Evolutionary conservation across 1,140 invertebrate genomes (phyloP), one percentile per base, ranked within the genome.

Genomic region (Ostrea denselamellosa): DNA sequence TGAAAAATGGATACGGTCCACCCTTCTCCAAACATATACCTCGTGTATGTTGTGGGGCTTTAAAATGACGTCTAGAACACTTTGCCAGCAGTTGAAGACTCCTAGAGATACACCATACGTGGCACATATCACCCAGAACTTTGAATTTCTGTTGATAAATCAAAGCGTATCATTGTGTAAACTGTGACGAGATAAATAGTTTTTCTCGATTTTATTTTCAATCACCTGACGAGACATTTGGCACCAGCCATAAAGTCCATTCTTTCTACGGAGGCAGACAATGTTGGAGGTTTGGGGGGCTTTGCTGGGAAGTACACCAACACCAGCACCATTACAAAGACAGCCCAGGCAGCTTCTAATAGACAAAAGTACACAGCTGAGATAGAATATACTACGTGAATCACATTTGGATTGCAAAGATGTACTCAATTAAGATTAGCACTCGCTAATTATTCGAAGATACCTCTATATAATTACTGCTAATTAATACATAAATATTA

Each of bases 231-330:
- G n/a, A 92, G 65, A 19, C 58, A 25, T 71, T 86, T 88, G 12
- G 92, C 52, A 0, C 92, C 92, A 34, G 77, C 19, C 85, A 81
- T 88, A 88, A 92, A 94, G 14, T 91, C 85, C n/a, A 93, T 83
- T 34, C 93, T 89, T 71, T 91, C 87, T 25, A 91, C 85, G 0
- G 89, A 87, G 19, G 93, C 93, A 2, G 92, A 92, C 10, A 90
- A 25, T 81, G 92, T 92, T 0, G 93, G 93, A n/a, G 93, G 93
- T 25, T 88, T n/a, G 17, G 92, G 91, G 19, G 93, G 93, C 89
- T 93, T 93, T 58, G 87, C 87, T 10, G 93, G 93, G 86, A 93
- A 94, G 87, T 93, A 93, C 2, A 92, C 54, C 53, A 93, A 44
- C 0, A 92, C 88, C 7, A 91, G 8, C 12, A 93, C 19, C 9